A percentile compares a stretch with the other conserved stretches of the same genome.
phyloP scores from a whole-genome alignment of 2,113 vertebrate species.

The Saccopteryx leptura region DNA sequence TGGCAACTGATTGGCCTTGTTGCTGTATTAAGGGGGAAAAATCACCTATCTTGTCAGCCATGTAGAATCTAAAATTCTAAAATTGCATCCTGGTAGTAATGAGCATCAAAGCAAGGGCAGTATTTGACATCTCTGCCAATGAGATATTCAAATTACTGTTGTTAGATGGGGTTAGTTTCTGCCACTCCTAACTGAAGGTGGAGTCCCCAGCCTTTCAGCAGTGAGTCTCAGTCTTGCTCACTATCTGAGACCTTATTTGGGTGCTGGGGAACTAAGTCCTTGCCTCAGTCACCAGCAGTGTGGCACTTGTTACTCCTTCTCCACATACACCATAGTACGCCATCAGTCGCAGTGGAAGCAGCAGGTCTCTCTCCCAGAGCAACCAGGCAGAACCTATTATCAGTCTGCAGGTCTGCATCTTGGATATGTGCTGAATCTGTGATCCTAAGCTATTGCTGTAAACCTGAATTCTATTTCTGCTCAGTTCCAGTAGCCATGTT shows the following conservation, averaged over 20 bases:
- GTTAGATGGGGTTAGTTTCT: neutral
- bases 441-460: neutral
- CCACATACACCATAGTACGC: neutral
- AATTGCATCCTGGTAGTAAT: neutral
- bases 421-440: neutral
- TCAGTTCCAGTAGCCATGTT: neutral
- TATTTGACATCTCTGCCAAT: conserved; percentile 20
- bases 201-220: neutral
- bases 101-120: conserved; percentile 31
- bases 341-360: neutral
- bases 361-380: neutral
- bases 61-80: conserved; percentile 1
- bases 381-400: neutral
- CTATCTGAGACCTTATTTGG: neutral
- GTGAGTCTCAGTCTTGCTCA: neutral
- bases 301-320: neutral
- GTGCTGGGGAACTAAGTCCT: neutral
- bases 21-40: conserved; percentile 13
- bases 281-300: neutral
- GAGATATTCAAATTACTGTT: conserved; percentile 21
- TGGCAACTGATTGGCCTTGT: neutral
- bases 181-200: neutral
- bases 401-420: neutral
- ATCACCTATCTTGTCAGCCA: neutral
- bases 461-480: conserved; percentile 1